phyloP scores from a whole-genome alignment of 2,113 vertebrate genomes.

The Pipra filicauda region DNA sequence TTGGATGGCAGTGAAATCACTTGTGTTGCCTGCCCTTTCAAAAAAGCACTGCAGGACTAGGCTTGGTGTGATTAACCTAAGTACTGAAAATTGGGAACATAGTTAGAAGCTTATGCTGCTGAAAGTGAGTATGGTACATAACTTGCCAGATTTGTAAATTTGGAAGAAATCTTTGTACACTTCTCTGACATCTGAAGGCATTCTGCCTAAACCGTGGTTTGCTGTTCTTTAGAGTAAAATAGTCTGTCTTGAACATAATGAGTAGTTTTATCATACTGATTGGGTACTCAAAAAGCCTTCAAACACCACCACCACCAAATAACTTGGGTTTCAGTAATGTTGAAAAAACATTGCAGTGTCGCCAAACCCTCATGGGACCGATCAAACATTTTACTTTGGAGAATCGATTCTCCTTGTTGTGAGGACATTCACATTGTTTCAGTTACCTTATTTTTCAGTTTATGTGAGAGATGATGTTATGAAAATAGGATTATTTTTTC shows the following conservation, averaged over 20 bases:
- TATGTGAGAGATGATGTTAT: background rate
- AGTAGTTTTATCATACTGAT: background rate
- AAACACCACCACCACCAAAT: background rate
- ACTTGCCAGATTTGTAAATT: background rate
- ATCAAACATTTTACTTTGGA: background rate
- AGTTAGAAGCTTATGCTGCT: background rate
- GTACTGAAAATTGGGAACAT: background rate
- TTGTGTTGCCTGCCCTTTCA: background rate
- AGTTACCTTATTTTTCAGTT: background rate
- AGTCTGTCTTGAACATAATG: background rate
- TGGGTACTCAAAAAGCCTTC: background rate
- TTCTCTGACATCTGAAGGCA: background rate
- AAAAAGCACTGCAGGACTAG: background rate
- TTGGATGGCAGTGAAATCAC: background rate
- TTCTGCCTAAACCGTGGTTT: background rate
- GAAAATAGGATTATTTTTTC: background rate
- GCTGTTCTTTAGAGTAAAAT: background rate
- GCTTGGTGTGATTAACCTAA: background rate
- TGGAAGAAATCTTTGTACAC: background rate
- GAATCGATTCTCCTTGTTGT: background rate
- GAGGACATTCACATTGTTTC: background rate
- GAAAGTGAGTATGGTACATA: background rate
- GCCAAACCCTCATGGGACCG: background rate
- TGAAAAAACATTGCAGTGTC: background rate
- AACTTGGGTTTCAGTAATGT: background rate